These are phyloP conservation scores for Oreochromis aureus DNA, from an alignment of 2,113 vertebrate species.

Conservation along the genomic window DNA sequence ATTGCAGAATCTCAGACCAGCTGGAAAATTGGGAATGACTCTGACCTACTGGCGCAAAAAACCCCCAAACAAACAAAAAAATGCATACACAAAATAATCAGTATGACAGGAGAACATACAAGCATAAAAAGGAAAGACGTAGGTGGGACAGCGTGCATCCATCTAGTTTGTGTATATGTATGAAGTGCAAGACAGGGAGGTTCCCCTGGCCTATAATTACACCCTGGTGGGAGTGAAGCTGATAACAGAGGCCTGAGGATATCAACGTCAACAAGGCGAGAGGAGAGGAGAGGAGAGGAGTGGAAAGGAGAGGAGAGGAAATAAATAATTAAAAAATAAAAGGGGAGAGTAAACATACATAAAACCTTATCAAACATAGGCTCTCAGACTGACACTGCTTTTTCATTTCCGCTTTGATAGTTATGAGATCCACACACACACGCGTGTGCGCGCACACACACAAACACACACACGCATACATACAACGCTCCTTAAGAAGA, in stretches of 20 bases:
- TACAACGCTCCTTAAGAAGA: neutral
- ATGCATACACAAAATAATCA: neutral
- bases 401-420: constrained; percentile 59
- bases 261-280: constrained; percentile 21
- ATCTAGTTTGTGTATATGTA: neutral
- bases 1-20: neutral
- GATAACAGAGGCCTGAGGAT: constrained; percentile 60
- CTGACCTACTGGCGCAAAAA: neutral
- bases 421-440: constrained; percentile 16
- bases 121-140: neutral
- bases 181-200: constrained; percentile 19
- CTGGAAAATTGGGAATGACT: neutral
- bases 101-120: constrained; percentile 16
- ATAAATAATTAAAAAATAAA: neutral
- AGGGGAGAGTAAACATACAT: neutral
- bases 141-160: neutral
- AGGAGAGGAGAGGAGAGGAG: neutral
- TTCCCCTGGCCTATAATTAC: constrained; percentile 66
- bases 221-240: constrained; percentile 59
- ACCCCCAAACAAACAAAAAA: neutral
- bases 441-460: neutral
- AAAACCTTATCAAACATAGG: constrained; percentile 24
- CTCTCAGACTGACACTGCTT: constrained; percentile 22
- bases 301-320: neutral
- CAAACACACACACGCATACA: fast-evolving